phyloP scores from a whole-genome alignment of 2,113 vertebrate genomes.

The Columba livia region DNA sequence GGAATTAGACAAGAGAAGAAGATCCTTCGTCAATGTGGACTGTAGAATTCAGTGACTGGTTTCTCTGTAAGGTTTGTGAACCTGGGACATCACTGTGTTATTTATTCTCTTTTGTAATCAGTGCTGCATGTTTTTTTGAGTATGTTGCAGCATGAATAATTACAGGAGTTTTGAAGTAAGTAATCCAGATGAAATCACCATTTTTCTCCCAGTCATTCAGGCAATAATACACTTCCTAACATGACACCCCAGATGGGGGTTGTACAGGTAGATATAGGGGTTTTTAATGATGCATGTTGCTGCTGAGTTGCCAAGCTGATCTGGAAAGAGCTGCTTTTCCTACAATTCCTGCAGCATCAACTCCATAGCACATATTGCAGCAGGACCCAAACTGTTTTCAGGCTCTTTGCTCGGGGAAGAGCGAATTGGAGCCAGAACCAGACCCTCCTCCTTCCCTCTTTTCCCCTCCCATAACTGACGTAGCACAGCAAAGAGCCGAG shows the following conservation, averaged over 20 bases:
- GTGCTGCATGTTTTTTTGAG: neutral
- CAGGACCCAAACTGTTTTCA: neutral
- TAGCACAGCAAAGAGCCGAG: neutral
- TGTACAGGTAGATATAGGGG: neutral
- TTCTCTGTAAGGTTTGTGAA: neutral
- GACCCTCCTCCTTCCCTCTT: neutral
- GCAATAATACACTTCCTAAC: neutral
- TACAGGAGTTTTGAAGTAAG: neutral
- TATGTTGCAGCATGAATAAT: neutral
- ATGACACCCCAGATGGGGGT: neutral
- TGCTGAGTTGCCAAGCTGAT: neutral
- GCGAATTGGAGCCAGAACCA: neutral
- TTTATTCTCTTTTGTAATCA: neutral
- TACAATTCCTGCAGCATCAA: neutral
- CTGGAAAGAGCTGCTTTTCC: neutral
- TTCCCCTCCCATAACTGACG: neutral
- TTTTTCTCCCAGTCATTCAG: neutral
- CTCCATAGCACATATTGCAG: neutral
- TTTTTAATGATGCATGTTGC: neutral
- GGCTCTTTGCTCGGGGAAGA: conserved; percentile 9
- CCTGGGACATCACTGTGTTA: neutral
- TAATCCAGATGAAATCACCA: neutral
- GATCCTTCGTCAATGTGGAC: neutral
- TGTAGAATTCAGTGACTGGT: neutral
- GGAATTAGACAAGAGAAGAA: neutral